Base-by-base conservation (phyloP, 2,888 invertebrate genomes). In the Chesias legatella region DNA sequence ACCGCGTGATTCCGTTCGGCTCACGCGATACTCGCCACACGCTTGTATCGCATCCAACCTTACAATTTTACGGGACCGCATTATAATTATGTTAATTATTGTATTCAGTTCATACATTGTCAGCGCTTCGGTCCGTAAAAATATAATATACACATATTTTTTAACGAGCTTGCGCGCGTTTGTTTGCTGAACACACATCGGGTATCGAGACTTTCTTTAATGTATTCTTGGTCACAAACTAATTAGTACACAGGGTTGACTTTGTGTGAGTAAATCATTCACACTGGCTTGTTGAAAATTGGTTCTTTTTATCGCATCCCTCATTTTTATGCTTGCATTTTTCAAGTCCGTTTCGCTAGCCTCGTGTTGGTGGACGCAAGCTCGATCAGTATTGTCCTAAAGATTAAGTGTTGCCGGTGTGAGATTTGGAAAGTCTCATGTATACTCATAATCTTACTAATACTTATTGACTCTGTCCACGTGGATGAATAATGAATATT, bases 221-320 rank as follows among this genome's bases (percentile, higher is more conserved):
- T 70, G 79, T 84, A 84, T 85, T 83, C 84, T 77, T 81, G 80
- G 75, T 78, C 83, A 80, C 81, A 77, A 77, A 85, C 86, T 86
- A 86, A 88, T 86, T 86, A 85, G 84, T 88, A 85, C 82, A 83
- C 84, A 85, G 78, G 78, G 72, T 78, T 77, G 82, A 71, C 68
- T 70, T 69, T 66, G 63, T 71, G 72, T 69, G 67, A 69, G 67
- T 70, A 62, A 34, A 33, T 43, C 43, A 33, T 45, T 45, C 45
- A 27, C 45, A 45, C 40, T 40, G 23, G 33, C 8, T 22, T 45
- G 45, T 40, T 45, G 32, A 33, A 40, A 40, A 41, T 40, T 35
- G 30, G 36, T 26, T 32, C 45, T 31, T 37, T 45, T 36, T 45
- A 33, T 40, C 17, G 30, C 33, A 30, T 41, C 22, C 33, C 24